Conservation (phyloP, 2,888 invertebrate genomes). For the Polylopha cassiicola region DNA sequence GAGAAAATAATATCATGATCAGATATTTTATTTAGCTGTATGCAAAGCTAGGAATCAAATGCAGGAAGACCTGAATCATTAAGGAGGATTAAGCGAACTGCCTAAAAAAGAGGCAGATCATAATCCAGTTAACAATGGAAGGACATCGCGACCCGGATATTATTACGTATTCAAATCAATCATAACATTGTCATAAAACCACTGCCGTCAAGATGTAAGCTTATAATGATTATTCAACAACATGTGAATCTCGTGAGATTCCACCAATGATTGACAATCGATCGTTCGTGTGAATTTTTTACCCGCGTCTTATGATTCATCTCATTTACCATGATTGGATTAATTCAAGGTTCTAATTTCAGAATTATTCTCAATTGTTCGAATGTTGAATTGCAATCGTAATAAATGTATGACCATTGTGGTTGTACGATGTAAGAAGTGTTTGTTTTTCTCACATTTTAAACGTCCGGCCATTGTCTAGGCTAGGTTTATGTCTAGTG, state of each 20-base stretch:
- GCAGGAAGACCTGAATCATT: slow-evolving; percentile 16
- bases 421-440: slow-evolving; percentile 24
- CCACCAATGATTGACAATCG: slow-evolving; percentile 26
- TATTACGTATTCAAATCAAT: slow-evolving; percentile 22
- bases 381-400: slow-evolving; percentile 33
- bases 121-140: slow-evolving; percentile 19
- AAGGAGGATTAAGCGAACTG: slow-evolving; percentile 9
- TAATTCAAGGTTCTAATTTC: slow-evolving; percentile 42
- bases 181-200: slow-evolving; percentile 19
- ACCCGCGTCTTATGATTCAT: slow-evolving; percentile 44
- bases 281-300: slow-evolving; percentile 44
- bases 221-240: slow-evolving; percentile 22
- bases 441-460: slow-evolving; percentile 53
- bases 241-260: slow-evolving; percentile 19
- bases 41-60: too few species aligned
- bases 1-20: too few species aligned
- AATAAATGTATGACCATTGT: slow-evolving; percentile 27
- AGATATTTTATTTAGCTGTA: too few species aligned
- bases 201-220: slow-evolving; percentile 10
- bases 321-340: slow-evolving; percentile 45
- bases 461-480: slow-evolving; percentile 63
- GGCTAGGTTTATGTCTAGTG: slow-evolving; percentile 15
- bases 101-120: slow-evolving; percentile 15
- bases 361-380: slow-evolving; percentile 17
- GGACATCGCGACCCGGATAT: slow-evolving; percentile 23